Base-by-base conservation (phyloP, 2,797 vertebrate species). In the Enteromius radiatus region DNA sequence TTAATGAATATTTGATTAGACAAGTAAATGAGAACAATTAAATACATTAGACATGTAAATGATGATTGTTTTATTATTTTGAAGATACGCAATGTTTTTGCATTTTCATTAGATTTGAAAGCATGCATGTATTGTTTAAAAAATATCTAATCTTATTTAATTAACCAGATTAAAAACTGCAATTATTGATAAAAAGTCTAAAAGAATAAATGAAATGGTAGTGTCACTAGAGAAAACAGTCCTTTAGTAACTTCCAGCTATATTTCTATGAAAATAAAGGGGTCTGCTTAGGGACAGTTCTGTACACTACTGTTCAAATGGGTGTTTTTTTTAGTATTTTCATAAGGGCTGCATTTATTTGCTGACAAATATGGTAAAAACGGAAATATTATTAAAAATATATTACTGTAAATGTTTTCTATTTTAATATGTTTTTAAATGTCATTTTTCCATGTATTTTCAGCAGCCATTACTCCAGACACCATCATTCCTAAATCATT, bases 1-100 rank as follows among this genome's bases (percentile, higher is more conserved):
- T 81, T 74, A 52, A 81, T 81, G 4, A 64, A 49, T 65, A 64
- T 74, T 64, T 59, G 26, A 71, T 71, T 23, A 73, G 41, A 73
- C 31, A 59, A 59, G 36, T n/a, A 70, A 43, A 80, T 64, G 31
- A 65, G 31, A 33, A 65, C 28, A 74, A 26, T 52, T 28, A 64
- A 52, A 79, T n/a, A n/a, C 26, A 47, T 79, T 69, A 69, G 11
- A 31, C 49, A 43, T 71, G 38, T 23, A 47, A 71, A 80, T 80
- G 1, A 33, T 70, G 14, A 23, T 70, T 77, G 33, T 76, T 49
- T 65, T 2, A 64, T 65, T 0, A 41, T 70, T 23, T 52, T 78
- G n/a, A 52, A 17, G 28, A 47, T 33, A 36, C 3, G 36, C 33
- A 19, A 17, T 76, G 54, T 26, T 26, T 54, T 59, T 12, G 54